These are phyloP conservation scores for Cataglyphis altisquamis DNA, from an alignment of 2,888 invertebrate species.

Conservation along the genomic window DNA sequence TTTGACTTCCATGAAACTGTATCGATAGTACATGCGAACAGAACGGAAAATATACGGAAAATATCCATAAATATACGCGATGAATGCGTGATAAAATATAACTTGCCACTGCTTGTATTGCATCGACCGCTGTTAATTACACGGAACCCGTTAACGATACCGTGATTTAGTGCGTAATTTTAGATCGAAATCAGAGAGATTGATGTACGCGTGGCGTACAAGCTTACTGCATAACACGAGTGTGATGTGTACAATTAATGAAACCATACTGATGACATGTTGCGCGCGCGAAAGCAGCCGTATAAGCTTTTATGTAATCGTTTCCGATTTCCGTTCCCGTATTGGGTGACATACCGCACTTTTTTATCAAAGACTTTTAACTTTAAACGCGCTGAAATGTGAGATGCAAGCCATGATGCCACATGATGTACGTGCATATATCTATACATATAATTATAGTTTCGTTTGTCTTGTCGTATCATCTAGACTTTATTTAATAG, in stretches of 20 bases:
- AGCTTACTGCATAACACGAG: constrained; percentile 15
- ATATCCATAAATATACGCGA: not conserved
- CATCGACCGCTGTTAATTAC: constrained; percentile 20
- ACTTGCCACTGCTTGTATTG: not conserved
- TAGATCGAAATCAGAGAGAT: constrained; percentile 17
- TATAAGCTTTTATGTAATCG: not conserved
- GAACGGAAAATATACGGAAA: not conserved
- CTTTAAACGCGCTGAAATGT: not conserved
- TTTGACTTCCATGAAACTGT: not conserved
- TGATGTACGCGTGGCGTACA: not conserved
- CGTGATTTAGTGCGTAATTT: constrained; percentile 34
- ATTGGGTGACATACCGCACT: not conserved
- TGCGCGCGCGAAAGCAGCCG: not conserved
- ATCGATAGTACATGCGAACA: not conserved
- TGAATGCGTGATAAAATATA: not conserved
- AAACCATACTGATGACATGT: not conserved
- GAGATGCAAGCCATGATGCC: not conserved
- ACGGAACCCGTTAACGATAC: constrained; percentile 10
- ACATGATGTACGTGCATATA: not conserved
- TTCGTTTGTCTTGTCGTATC: not conserved
- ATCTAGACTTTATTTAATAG: not conserved
- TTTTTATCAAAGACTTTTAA: not conserved
- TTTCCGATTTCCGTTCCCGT: not conserved
- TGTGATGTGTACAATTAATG: constrained; percentile 11
- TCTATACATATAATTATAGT: not conserved